A percentile compares a stretch with the other conserved stretches of the same genome.
These are phyloP conservation scores for Leptarthrus brevirostris DNA, from an alignment of 2,888 invertebrate genomes.

Conservation along the genomic window DNA sequence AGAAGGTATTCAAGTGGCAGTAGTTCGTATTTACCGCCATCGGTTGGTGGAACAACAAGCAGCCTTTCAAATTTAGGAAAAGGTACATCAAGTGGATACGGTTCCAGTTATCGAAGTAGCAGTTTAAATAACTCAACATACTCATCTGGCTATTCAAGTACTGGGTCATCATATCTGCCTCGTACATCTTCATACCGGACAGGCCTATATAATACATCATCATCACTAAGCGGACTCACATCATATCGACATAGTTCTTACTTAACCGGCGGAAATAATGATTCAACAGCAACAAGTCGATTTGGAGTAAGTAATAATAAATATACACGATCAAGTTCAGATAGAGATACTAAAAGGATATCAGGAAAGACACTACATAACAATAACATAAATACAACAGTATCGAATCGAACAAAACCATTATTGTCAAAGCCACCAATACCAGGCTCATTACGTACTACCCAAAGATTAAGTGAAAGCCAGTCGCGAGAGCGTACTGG, in stretches of 20 bases:
- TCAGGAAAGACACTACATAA: constrained; percentile 52
- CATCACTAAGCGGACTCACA: constrained; percentile 56
- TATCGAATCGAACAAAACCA: constrained; percentile 51
- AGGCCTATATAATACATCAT: constrained; percentile 59
- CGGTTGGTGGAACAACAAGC: constrained; percentile 59
- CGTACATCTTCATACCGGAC: constrained; percentile 60
- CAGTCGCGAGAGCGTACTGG: constrained; percentile 51
- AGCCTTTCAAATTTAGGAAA: constrained; percentile 40
- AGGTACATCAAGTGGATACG: constrained; percentile 59
- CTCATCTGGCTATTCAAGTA: constrained; percentile 60
- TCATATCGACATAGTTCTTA: constrained; percentile 51
- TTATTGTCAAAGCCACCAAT: constrained; percentile 54
- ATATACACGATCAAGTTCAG: constrained; percentile 55
- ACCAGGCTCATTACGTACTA: constrained; percentile 48
- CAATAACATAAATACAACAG: constrained; percentile 51
- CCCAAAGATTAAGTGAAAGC: constrained; percentile 43
- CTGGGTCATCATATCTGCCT: constrained; percentile 58
- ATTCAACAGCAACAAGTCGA: constrained; percentile 65
- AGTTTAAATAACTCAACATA: constrained; percentile 55
- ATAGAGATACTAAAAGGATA: constrained; percentile 50
- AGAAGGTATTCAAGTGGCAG: constrained; percentile 64
- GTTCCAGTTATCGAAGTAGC: constrained; percentile 58
- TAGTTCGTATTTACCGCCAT: constrained; percentile 66
- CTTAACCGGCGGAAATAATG: constrained; percentile 60
- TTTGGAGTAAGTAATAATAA: constrained; percentile 65